phyloP scores from a whole-genome alignment of 2,797 vertebrate genomes.

The Sebastes itinus region DNA sequence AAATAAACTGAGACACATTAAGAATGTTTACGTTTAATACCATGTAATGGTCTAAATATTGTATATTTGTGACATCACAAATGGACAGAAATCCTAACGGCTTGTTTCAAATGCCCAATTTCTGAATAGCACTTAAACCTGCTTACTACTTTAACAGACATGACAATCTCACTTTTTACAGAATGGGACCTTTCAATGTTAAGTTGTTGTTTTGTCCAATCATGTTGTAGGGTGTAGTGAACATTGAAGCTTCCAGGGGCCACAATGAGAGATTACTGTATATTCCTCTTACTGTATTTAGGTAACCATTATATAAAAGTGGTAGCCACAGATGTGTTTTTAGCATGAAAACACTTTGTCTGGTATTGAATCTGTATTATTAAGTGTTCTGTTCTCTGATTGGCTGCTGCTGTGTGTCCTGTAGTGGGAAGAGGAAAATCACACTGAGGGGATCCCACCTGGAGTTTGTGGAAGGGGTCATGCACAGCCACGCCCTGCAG shows the following conservation, averaged over 20 bases:
- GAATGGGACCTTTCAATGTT: too few relatives aligned
- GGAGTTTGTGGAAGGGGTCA: conserved; percentile 84
- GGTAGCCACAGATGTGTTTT: background rate
- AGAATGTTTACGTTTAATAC: too few relatives aligned
- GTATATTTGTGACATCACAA: too few relatives aligned
- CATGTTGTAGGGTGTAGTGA: background rate
- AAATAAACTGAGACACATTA: too few relatives aligned
- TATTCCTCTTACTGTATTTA: too few relatives aligned
- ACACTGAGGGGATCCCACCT: conserved; percentile 82
- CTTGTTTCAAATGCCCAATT: too few relatives aligned
- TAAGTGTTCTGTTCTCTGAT: background rate
- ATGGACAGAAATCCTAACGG: too few relatives aligned
- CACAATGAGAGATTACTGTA: background rate
- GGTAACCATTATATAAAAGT: background rate
- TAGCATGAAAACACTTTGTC: background rate
- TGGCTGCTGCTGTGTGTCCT: conserved; percentile 13
- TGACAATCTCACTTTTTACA: too few relatives aligned
- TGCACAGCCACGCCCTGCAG: conserved; percentile 18
- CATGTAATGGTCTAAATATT: too few relatives aligned
- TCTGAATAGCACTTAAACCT: too few relatives aligned
- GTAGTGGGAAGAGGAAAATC: conserved; percentile 87
- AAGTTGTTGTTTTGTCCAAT: too few relatives aligned
- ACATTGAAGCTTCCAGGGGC: background rate
- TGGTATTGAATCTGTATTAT: background rate
- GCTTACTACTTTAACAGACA: too few relatives aligned